Percentiles rank a stretch among this genome's conserved stretches.
These are phyloP conservation scores for Ptilorrhoa leucosticta DNA, from an alignment of 2,113 vertebrate species.

Conservation along the genomic window DNA sequence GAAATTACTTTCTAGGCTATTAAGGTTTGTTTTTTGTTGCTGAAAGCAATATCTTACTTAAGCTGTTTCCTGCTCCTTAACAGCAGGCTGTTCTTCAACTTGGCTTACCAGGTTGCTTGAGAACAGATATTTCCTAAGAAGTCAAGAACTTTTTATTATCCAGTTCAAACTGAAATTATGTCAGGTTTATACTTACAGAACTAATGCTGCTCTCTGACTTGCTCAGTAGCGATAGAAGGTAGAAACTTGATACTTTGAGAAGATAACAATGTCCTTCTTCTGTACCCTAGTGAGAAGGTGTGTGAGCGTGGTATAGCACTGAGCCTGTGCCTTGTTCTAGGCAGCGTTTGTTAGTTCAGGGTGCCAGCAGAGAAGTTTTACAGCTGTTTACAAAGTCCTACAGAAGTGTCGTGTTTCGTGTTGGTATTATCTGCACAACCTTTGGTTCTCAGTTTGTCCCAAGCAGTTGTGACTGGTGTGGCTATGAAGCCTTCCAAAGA, in stretches of 20 bases:
- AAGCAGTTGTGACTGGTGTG: not conserved
- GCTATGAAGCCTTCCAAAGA: not conserved
- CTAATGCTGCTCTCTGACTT: not conserved
- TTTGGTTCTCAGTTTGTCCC: not conserved
- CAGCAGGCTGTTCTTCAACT: not conserved
- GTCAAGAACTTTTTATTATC: not conserved
- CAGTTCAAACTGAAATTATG: not conserved
- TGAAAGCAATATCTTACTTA: not conserved
- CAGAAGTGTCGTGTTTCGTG: not conserved
- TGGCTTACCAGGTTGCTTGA: not conserved
- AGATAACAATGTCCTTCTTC: not conserved
- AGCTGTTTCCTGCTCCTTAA: not conserved
- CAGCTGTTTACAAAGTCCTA: not conserved
- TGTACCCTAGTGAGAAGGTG: not conserved
- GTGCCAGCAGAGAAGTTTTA: not conserved
- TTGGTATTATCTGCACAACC: not conserved
- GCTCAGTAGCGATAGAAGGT: not conserved
- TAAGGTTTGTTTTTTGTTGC: not conserved
- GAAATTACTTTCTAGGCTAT: not conserved
- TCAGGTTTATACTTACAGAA: not conserved
- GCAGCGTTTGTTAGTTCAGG: not conserved
- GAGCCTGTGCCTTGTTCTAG: not conserved
- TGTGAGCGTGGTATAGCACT: rapidly evolving
- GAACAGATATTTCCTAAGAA: not conserved
- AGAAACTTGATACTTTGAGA: not conserved